Evolutionary conservation across 1,140 invertebrate genomes (phyloP).

Genomic region (Atta cephalotes): DNA sequence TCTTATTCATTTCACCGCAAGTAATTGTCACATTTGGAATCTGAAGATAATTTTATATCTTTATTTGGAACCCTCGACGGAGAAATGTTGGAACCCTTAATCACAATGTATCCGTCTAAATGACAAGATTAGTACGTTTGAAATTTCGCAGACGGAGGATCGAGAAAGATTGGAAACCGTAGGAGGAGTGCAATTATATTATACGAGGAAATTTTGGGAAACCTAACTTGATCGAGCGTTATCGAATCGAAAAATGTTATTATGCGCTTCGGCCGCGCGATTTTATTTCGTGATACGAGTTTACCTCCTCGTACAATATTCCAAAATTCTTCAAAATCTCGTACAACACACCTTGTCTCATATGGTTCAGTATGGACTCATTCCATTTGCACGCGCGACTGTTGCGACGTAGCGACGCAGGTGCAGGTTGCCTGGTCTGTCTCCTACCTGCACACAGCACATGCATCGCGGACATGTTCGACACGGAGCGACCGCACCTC

Average conservation of each 20-base stretch:
- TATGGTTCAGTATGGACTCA: background rate
- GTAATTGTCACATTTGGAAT: too few species aligned
- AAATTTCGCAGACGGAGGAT: conserved; percentile 33
- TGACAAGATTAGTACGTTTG: conserved; percentile 22
- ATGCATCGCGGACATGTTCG: conserved; percentile 56
- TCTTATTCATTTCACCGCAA: too few species aligned
- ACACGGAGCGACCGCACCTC: conserved; percentile 60
- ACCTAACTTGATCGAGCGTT: background rate
- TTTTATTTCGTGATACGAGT: background rate
- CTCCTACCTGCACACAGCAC: conserved; percentile 24
- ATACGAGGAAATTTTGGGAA: conserved; percentile 32
- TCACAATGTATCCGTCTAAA: conserved; percentile 9
- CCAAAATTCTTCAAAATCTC: background rate
- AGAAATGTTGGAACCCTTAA: background rate
- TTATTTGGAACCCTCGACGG: background rate
- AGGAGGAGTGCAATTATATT: conserved; percentile 18
- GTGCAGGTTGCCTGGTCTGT: conserved; percentile 41
- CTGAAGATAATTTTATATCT: too few species aligned
- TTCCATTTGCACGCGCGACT: conserved; percentile 1
- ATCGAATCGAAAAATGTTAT: conserved; percentile 38
- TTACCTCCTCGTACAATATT: background rate
- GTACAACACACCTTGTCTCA: background rate
- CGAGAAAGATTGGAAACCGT: background rate
- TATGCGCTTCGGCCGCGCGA: conserved; percentile 15
- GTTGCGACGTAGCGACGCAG: conserved; percentile 65